Conservation (phyloP, 2,113 vertebrate genomes). For the Pelecanus crispus region DNA sequence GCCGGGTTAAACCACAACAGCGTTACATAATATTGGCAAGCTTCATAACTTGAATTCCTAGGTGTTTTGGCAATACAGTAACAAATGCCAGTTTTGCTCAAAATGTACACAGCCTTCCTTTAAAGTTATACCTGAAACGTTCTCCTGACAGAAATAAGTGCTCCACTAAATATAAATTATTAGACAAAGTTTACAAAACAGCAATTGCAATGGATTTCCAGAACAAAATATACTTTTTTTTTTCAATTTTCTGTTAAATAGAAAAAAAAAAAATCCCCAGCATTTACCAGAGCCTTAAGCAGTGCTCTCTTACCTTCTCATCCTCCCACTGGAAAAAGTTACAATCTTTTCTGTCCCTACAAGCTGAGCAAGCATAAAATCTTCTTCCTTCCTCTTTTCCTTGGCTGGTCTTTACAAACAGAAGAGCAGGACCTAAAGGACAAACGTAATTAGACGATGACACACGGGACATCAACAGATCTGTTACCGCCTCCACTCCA, state of each 20-base stretch:
- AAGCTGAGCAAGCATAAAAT: slow-evolving; percentile 94
- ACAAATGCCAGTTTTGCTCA: neutral
- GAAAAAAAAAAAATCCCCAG: neutral
- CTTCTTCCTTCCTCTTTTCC: slow-evolving; percentile 69
- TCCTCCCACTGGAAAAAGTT: slow-evolving; percentile 94
- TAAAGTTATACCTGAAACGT: neutral
- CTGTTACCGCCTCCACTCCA: accelerated
- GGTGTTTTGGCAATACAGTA: neutral
- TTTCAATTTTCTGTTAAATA: neutral
- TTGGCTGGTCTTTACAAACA: slow-evolving; percentile 80
- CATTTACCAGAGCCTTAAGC: neutral
- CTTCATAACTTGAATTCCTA: accelerated
- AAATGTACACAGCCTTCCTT: neutral
- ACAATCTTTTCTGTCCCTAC: slow-evolving; percentile 91
- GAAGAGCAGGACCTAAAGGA: slow-evolving; percentile 82
- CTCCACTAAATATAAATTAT: neutral
- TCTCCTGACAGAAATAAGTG: neutral
- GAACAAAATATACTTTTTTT: neutral
- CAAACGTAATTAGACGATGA: neutral
- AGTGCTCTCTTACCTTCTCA: slow-evolving; percentile 80
- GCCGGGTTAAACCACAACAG: too few relatives aligned
- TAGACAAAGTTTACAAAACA: neutral
- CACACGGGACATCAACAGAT: accelerated
- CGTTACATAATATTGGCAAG: accelerated
- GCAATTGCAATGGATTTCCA: neutral